Evolutionary conservation across 2,113 vertebrate genomes (phyloP).

Genomic region (Barnardius zonarius): DNA sequence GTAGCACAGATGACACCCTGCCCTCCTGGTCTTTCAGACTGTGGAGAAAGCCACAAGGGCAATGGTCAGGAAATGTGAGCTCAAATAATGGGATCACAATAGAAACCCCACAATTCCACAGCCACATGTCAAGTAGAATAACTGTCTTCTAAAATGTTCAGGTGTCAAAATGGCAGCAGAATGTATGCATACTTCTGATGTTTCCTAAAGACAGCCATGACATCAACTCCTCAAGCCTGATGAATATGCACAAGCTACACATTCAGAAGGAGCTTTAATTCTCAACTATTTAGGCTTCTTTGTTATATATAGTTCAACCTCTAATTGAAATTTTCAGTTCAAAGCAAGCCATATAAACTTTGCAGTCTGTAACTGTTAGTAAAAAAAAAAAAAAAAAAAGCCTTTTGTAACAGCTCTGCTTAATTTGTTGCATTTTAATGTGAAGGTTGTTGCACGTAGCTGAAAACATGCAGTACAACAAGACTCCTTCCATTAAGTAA

Average conservation of each 20-base stretch:
- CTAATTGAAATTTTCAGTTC: conserved; percentile 47
- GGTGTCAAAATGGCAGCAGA: not conserved
- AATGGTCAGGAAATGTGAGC: not conserved
- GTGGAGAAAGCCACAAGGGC: not conserved
- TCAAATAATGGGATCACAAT: not conserved
- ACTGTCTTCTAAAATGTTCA: not conserved
- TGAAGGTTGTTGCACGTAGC: conserved; percentile 2
- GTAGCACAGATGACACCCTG: accelerated
- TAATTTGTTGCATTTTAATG: conserved; percentile 41
- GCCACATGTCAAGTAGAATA: not conserved
- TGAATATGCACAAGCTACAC: not conserved
- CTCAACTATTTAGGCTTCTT: not conserved
- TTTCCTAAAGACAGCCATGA: not conserved
- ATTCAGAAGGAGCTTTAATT: not conserved
- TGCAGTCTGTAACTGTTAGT: conserved; percentile 11
- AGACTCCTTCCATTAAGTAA: conserved; percentile 18
- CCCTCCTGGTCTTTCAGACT: not conserved
- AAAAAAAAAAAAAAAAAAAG: not conserved
- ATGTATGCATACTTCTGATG: not conserved
- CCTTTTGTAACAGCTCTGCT: conserved; percentile 21
- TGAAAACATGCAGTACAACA: conserved; percentile 34
- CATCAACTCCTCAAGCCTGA: not conserved
- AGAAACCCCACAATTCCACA: not conserved
- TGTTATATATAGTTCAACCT: conserved; percentile 7
- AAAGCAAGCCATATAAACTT: conserved; percentile 16